Conservation (phyloP, 2,888 invertebrate genomes). For the Nemoura dubitans region DNA sequence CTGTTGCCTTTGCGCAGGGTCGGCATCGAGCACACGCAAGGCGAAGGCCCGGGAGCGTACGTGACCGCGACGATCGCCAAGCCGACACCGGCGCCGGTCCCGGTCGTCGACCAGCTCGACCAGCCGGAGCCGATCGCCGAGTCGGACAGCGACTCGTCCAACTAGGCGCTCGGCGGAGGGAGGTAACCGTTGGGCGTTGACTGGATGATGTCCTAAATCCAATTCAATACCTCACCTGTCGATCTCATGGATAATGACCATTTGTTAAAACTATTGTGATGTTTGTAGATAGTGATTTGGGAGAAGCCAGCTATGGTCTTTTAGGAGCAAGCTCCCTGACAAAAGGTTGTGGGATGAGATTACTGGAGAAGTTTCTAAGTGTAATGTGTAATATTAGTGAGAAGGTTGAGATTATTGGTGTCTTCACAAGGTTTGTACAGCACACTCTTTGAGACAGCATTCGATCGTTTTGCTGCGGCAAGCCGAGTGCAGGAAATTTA, state of each 20-base stretch:
- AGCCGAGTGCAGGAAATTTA: background rate
- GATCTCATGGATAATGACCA: too few species aligned
- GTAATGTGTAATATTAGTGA: background rate
- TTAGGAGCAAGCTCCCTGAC: background rate
- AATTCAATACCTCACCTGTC: too few species aligned
- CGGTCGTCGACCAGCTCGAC: slow-evolving; percentile 60
- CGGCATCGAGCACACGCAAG: slow-evolving; percentile 88
- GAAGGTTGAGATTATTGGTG: background rate
- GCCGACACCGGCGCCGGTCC: slow-evolving; percentile 58
- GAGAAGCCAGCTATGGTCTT: background rate
- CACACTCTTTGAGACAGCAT: background rate
- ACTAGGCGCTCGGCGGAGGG: background rate
- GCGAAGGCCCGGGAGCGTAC: slow-evolving; percentile 75
- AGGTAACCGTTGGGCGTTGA: too few species aligned
- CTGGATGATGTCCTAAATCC: too few species aligned
- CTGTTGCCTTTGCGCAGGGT: slow-evolving; percentile 65
- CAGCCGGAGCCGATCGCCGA: slow-evolving; percentile 55
- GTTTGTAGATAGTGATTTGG: background rate
- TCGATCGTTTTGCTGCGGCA: background rate
- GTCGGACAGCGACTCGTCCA: slow-evolving; percentile 61
- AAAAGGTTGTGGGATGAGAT: background rate
- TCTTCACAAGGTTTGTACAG: background rate
- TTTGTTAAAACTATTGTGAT: background rate
- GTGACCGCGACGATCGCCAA: slow-evolving; percentile 68
- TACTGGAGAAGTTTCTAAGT: background rate